Conservation (phyloP, 2,113 vertebrate species). For the Sinocyclocheilus anophthalmus region DNA sequence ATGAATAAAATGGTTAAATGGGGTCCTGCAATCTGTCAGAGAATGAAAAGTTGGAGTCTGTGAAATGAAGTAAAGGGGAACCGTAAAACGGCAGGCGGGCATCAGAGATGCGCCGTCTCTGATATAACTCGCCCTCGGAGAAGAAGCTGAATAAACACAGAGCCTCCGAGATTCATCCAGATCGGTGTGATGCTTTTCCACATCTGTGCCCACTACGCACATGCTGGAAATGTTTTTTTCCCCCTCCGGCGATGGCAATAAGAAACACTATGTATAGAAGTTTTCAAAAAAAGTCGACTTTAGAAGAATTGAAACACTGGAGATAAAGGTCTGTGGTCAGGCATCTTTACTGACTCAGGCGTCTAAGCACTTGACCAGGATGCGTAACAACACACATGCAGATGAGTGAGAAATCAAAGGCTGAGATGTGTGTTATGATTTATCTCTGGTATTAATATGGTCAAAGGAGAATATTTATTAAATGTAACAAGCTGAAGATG, state of each 20-base stretch:
- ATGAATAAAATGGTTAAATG: constrained; percentile 88
- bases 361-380: background rate
- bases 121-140: constrained; percentile 87
- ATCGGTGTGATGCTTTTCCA: constrained; percentile 72
- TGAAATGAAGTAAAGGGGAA: constrained; percentile 78
- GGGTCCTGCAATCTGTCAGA: constrained; percentile 87
- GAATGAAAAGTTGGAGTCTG: constrained; percentile 90
- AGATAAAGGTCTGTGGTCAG: background rate
- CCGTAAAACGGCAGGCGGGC: constrained; percentile 58
- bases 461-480: constrained; percentile 79
- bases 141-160: constrained; percentile 69
- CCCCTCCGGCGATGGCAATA: constrained; percentile 74
- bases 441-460: constrained; percentile 74
- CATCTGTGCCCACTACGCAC: constrained; percentile 70
- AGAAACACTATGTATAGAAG: constrained; percentile 68
- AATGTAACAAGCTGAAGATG: constrained; percentile 74
- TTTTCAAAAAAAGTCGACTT: constrained; percentile 72
- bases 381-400: background rate
- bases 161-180: constrained; percentile 72
- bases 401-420: background rate
- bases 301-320: constrained; percentile 69
- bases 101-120: constrained; percentile 76
- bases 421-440: constrained; percentile 43
- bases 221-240: constrained; percentile 72
- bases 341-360: background rate